Conservation (phyloP, 2,888 invertebrate species). For the Amphiduros pacificus region DNA sequence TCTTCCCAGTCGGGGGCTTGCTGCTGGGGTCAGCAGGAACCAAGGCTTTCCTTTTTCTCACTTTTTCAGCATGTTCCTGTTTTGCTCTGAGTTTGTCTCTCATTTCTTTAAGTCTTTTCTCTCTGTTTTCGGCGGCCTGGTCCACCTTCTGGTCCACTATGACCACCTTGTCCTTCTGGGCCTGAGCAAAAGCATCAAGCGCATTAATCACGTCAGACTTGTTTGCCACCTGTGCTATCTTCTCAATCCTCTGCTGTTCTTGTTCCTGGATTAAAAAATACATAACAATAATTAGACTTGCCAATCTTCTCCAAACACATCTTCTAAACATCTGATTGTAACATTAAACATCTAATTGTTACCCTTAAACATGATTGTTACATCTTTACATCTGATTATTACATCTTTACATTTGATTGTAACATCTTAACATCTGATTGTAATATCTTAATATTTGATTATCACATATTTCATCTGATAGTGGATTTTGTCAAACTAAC, state of each 20-base stretch:
- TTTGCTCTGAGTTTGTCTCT: slow-evolving; percentile 42
- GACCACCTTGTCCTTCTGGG: slow-evolving; percentile 42
- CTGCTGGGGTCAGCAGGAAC: background rate
- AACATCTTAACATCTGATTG: too few relatives aligned
- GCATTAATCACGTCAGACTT: slow-evolving; percentile 43
- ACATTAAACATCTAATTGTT: too few relatives aligned
- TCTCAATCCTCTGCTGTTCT: slow-evolving; percentile 46
- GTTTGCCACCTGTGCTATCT: slow-evolving; percentile 42
- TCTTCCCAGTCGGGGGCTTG: background rate
- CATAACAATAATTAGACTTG: too few relatives aligned
- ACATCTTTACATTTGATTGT: too few relatives aligned
- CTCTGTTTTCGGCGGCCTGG: slow-evolving; percentile 42
- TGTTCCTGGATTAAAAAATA: slow-evolving; percentile 35
- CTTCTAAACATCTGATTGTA: too few relatives aligned
- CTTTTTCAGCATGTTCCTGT: slow-evolving; percentile 44
- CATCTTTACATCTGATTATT: too few relatives aligned
- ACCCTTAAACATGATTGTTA: too few relatives aligned
- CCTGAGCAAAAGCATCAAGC: slow-evolving; percentile 40
- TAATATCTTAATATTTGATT: too few relatives aligned
- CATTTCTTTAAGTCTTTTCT: slow-evolving; percentile 41
- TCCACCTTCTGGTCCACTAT: slow-evolving; percentile 41
- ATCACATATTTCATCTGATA: too few relatives aligned
- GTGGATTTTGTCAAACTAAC: too few relatives aligned
- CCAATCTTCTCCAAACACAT: too few relatives aligned
- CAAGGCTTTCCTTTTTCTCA: slow-evolving; percentile 41